Evolutionary conservation across 2,797 vertebrate genomes (phyloP), one percentile per base, ranked within the genome.

Genomic region (Pangasius mekongensis): DNA sequence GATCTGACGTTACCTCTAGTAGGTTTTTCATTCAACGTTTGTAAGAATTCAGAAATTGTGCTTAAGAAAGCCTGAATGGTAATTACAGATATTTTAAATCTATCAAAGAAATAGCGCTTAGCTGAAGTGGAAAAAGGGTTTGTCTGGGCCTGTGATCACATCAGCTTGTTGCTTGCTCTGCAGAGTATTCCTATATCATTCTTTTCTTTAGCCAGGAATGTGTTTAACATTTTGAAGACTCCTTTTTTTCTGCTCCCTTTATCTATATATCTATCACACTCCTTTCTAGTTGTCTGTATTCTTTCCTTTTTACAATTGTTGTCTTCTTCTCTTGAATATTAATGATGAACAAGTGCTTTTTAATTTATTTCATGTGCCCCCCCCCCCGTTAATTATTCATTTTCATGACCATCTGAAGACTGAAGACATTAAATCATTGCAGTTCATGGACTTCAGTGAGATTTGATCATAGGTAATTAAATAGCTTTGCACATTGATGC

Each of bases 401-500:
- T 62, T 60, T 76, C 16, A 9, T 54, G 52, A 33, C 71, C 36
- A 66, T 67, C 30, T 73, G 52, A 85, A 85, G 30, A 58, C 30
- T 73, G 52, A 85, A 85, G 30, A 58, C 33, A 47, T 54, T 27
- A 52, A 33, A 22, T 33, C 76, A 54, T 88, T 88, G 76, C 58
- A 49, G 49, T 85, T 81, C 36, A 71, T 62, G 13, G 47, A 85
- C 54, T 43, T 81, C 76, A 60, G 10, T 71, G 30, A 77, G 49
- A 85, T 88, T 85, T 85, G 7, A 86, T 74, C 4, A 13, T 39
- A 11, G 2, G 66, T 47, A 88, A 82, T 71, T 74, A 88, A 85
- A 81, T 52, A 33, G 52, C 74, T 88, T 88, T 88, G 39, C 27
- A 39, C 80, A 10, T 22, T 43, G 47, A 62, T 52, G 66, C 80